Evolutionary conservation across 2,797 vertebrate species (phyloP), one percentile per base, ranked within the genome.

Genomic region (Karalla daura): DNA sequence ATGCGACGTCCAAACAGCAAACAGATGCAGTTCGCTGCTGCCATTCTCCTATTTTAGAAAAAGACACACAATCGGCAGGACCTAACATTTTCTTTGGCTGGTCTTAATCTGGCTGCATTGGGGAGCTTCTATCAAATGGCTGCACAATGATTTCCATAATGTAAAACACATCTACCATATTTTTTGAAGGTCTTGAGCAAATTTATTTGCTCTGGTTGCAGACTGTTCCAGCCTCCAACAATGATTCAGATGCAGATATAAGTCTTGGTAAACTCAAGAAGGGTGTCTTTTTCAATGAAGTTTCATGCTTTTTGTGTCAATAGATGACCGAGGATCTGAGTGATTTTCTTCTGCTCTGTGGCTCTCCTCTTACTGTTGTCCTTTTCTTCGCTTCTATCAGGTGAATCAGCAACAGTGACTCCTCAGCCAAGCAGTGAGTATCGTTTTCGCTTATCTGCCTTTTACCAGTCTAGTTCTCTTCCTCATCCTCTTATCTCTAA

Each of bases 381-480:
- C 68, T 66, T 77, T 81, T 47, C 45, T 24, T 85, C 70, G 11
- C 13, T 30, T 79, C 39, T 51, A 65, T 76, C 76, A 94, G 93
- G 93, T 82, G 86, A 90, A 83, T 85, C 89, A 12, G 45, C 73
- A 10, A 76, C 83, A 49, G 58, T 17, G 40, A 54, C 76, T 75
- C 81, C 85, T 52, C 86, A 43, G 43, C 60, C 71, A 23, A 89
- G 63, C 33, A 76, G 93, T 93, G 61, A 91, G 93, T 91, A 43
- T 43, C 10, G 0, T 33, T 75, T 59, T 63, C 15, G 2, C 27
- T 70, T 40, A 75, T 69, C 36, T 51, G 32, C 25, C 39, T 46
- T 52, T 68, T 25, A 52, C 37, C 30, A 32, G 50, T 39, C 60
- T 58, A 14, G 46, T 53, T 51, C 13, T 65, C 56, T 60, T 79